Percentiles rank a stretch among this genome's conserved stretches.
These are phyloP conservation scores for Pseudobourletiella spinata DNA, from an alignment of 1,140 invertebrate species.

Conservation along the genomic window DNA sequence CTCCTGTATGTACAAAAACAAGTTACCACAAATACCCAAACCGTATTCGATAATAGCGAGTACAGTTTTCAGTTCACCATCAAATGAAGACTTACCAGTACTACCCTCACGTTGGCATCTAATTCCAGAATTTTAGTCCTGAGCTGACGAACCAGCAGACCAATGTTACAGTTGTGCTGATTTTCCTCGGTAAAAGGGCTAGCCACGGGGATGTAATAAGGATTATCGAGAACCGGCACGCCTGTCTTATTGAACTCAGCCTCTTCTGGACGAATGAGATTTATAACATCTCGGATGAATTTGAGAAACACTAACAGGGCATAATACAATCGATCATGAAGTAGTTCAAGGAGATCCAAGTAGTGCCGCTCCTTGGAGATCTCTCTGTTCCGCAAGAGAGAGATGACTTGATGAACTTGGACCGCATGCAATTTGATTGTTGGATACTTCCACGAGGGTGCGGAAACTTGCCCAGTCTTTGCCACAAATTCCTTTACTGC, in stretches of 20 bases:
- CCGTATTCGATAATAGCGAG: too few species aligned
- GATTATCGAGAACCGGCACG: not conserved
- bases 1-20: too few species aligned
- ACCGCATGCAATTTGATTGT: not conserved
- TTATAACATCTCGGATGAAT: not conserved
- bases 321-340: constrained; percentile 8
- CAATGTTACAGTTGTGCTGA: not conserved
- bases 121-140: not conserved
- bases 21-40: too few species aligned
- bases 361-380: constrained; percentile 1
- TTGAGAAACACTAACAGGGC: not conserved
- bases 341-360: constrained; percentile 3
- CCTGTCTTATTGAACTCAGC: not conserved
- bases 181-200: not conserved
- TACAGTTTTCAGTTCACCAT: too few species aligned
- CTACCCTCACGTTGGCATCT: not conserved
- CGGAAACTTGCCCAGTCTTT: not conserved
- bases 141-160: not conserved
- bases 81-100: not conserved
- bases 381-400: not conserved
- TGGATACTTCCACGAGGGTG: constrained; percentile 8
- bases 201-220: not conserved
- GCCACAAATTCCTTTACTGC: constrained; percentile 1
- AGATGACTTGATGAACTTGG: not conserved
- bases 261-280: not conserved